Conservation (phyloP, 2,888 invertebrate species). For the Limnephilus marmoratus region DNA sequence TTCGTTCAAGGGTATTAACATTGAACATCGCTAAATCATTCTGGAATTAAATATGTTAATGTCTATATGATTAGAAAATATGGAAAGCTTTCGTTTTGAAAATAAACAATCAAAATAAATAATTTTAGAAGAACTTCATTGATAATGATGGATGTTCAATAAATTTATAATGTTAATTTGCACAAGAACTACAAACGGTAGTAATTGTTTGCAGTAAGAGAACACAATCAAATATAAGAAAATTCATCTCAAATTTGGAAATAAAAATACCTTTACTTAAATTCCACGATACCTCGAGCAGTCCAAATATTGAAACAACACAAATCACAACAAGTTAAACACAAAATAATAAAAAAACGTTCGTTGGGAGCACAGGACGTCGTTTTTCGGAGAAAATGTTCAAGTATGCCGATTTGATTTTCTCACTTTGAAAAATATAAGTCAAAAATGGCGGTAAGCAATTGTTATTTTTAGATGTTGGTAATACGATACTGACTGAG, state of each 20-base stretch:
- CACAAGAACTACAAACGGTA: background rate
- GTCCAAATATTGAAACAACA: conserved; percentile 53
- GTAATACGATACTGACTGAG: conserved; percentile 63
- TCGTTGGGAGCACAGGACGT: conserved; percentile 52
- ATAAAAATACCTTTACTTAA: conserved; percentile 23
- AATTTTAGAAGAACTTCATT: background rate
- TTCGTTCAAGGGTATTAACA: conserved; percentile 11
- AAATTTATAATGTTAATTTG: background rate
- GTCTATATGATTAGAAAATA: background rate
- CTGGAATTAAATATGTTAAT: background rate
- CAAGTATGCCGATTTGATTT: conserved; percentile 40
- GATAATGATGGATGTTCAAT: background rate
- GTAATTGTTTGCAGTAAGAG: background rate
- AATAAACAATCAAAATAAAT: background rate
- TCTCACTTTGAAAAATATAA: conserved; percentile 51
- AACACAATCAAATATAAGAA: background rate
- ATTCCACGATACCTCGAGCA: conserved; percentile 30
- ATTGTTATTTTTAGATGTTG: conserved; percentile 63
- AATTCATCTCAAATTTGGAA: background rate
- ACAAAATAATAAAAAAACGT: conserved; percentile 49
- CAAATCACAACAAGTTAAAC: conserved; percentile 58
- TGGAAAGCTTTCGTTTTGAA: background rate
- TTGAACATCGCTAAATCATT: background rate
- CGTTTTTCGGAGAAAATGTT: conserved; percentile 42
- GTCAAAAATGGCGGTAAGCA: conserved; percentile 61